Percentiles rank a stretch among this genome's conserved stretches.
These are phyloP conservation scores for Acrobasis repandana DNA, from an alignment of 2,888 invertebrate genomes.

Conservation along the genomic window DNA sequence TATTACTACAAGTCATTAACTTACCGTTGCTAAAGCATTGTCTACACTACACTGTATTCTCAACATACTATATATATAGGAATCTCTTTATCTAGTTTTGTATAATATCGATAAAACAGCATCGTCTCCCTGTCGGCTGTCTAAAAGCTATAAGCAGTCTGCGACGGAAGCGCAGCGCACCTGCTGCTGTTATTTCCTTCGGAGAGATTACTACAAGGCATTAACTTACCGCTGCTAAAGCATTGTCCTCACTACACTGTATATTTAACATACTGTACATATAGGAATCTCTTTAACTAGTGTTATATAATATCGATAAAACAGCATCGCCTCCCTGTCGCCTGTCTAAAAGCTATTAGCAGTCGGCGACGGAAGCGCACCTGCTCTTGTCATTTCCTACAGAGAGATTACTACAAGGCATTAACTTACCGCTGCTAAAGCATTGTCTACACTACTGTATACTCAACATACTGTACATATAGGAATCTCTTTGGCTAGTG, in stretches of 20 bases:
- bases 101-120: conserved; percentile 32
- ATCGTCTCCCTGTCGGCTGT: conserved; percentile 52
- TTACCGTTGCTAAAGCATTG: conserved; percentile 29
- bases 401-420: conserved; percentile 70
- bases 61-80: no score
- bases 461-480: background rate
- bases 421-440: conserved; percentile 40
- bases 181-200: conserved; percentile 79
- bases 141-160: conserved; percentile 82
- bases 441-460: conserved; percentile 1
- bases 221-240: conserved; percentile 41
- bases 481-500: no score
- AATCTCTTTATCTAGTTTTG: background rate
- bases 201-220: conserved; percentile 70
- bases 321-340: conserved; percentile 38
- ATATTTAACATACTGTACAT: no score
- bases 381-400: conserved; percentile 79
- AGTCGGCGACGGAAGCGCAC: conserved; percentile 72
- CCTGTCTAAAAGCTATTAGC: conserved; percentile 82
- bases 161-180: conserved; percentile 68
- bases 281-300: no score
- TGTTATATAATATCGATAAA: conserved; percentile 32
- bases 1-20: conserved; percentile 69
- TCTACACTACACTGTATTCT: background rate
- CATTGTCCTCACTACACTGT: background rate